A percentile compares a stretch with the other conserved stretches of the same genome.
phyloP scores from a whole-genome alignment of 30 jellyfish, hydroid and myxozoan species.

The Mastigias papua region DNA sequence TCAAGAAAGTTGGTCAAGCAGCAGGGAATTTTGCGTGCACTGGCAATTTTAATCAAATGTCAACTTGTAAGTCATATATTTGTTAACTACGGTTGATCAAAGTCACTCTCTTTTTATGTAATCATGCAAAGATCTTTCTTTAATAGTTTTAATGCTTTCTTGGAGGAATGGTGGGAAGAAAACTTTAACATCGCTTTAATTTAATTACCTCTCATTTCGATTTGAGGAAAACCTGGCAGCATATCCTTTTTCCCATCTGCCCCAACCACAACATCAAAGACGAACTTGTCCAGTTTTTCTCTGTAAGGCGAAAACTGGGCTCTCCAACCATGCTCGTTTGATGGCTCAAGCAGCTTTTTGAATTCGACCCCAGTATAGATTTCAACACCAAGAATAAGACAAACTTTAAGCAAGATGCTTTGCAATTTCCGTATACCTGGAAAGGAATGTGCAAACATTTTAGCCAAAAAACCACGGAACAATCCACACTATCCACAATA shows the following conservation, averaged over 20 bases:
- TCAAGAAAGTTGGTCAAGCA: no score
- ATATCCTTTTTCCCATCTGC: constrained; percentile 99
- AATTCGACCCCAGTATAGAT: constrained; percentile 77
- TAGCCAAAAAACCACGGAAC: no score
- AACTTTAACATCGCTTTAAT: no score
- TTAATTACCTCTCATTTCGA: constrained; percentile 92
- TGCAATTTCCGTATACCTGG: constrained; percentile 91
- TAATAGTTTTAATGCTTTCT: not conserved
- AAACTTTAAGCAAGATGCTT: constrained; percentile 75
- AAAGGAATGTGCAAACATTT: not conserved
- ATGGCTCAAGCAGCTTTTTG: constrained; percentile 89
- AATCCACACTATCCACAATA: no score
- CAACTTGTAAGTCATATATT: no score
- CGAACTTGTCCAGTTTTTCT: constrained; percentile 71
- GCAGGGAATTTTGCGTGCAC: no score
- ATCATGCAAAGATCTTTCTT: no score
- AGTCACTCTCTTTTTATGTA: no score
- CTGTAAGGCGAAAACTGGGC: constrained; percentile 79
- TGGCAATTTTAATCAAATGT: no score
- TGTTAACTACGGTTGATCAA: no score
- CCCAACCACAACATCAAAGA: constrained; percentile 85
- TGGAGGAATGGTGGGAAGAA: not conserved
- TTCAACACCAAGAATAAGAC: constrained; percentile 92
- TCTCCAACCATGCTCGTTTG: constrained; percentile 80
- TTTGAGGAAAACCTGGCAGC: constrained; percentile 98